Percentiles rank a stretch among this genome's conserved stretches.
phyloP scores from a whole-genome alignment of 2,888 invertebrate genomes.

The Drosophila eohydei region DNA sequence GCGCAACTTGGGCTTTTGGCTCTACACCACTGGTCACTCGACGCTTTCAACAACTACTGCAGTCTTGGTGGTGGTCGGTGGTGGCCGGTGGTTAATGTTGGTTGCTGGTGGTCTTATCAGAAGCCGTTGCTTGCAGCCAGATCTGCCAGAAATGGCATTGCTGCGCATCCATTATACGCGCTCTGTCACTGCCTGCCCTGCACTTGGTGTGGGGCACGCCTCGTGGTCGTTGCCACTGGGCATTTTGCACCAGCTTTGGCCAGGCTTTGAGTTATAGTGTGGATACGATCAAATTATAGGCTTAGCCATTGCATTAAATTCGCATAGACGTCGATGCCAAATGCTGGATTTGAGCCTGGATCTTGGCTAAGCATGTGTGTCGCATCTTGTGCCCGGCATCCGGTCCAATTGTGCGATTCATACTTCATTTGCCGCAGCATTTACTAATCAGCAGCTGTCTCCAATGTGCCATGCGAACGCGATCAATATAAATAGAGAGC shows the following conservation, averaged over 20 bases:
- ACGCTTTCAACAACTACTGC: slow-evolving; percentile 80
- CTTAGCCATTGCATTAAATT: slow-evolving; percentile 75
- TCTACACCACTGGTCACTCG: slow-evolving; percentile 60
- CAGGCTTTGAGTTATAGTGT: slow-evolving; percentile 74
- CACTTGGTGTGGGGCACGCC: slow-evolving; percentile 30
- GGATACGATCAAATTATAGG: slow-evolving; percentile 81
- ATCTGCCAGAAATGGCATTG: slow-evolving; percentile 81
- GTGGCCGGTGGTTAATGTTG: slow-evolving; percentile 65
- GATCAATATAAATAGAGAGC: background rate
- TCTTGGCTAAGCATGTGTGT: slow-evolving; percentile 44
- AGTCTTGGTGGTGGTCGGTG: slow-evolving; percentile 6
- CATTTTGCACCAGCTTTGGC: slow-evolving; percentile 57
- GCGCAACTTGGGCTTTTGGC: slow-evolving; percentile 27
- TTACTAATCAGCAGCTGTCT: slow-evolving; percentile 25
- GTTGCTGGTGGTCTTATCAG: slow-evolving; percentile 84
- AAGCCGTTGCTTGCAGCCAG: slow-evolving; percentile 80
- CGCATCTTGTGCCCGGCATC: slow-evolving; percentile 47
- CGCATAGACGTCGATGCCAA: slow-evolving; percentile 66
- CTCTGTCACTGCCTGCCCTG: slow-evolving; percentile 51
- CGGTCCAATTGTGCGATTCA: slow-evolving; percentile 48
- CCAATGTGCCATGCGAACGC: background rate
- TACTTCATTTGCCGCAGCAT: slow-evolving; percentile 11
- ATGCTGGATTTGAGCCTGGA: background rate
- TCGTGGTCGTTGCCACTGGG: slow-evolving; percentile 67
- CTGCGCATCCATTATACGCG: slow-evolving; percentile 75